A percentile compares a stretch with the other conserved stretches of the same genome.
Conservation (phyloP, 2,888 invertebrate genomes). For the Parascotia fuliginaria region DNA sequence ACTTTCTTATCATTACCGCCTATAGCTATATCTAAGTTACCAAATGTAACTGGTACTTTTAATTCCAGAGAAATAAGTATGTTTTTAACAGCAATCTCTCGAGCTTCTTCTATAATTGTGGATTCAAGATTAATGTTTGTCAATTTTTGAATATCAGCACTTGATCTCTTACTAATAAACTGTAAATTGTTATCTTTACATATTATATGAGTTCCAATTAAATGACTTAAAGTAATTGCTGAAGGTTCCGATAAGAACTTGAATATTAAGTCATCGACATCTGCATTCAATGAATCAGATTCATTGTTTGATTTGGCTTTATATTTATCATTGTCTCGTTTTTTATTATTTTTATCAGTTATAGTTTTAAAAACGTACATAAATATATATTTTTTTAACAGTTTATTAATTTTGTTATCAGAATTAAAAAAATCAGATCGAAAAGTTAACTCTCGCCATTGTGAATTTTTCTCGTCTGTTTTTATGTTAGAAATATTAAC, state of each 20-base stretch:
- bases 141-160: neutral
- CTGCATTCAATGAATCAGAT: too few relatives aligned
- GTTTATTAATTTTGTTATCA: constrained; percentile 5
- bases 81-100: neutral
- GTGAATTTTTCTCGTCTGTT: constrained; percentile 2
- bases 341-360: too few relatives aligned
- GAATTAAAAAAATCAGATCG: constrained; percentile 24
- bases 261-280: too few relatives aligned
- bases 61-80: neutral
- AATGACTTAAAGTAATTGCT: too few relatives aligned
- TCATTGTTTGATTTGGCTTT: too few relatives aligned
- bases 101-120: neutral
- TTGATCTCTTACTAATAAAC: too few relatives aligned
- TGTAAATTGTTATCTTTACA: too few relatives aligned
- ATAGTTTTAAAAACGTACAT: constrained; percentile 17
- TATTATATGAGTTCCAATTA: too few relatives aligned
- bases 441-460: constrained; percentile 15
- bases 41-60: constrained; percentile 26
- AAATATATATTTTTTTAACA: too few relatives aligned
- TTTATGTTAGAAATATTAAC: constrained; percentile 16
- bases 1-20: neutral
- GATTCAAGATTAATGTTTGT: neutral
- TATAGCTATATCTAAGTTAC: constrained; percentile 25
- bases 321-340: too few relatives aligned
- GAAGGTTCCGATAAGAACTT: too few relatives aligned